Percentiles rank a stretch among this genome's conserved stretches.
These are phyloP conservation scores for Lochmaea crataegi DNA, from an alignment of 2,888 invertebrate genomes.

Conservation along the genomic window DNA sequence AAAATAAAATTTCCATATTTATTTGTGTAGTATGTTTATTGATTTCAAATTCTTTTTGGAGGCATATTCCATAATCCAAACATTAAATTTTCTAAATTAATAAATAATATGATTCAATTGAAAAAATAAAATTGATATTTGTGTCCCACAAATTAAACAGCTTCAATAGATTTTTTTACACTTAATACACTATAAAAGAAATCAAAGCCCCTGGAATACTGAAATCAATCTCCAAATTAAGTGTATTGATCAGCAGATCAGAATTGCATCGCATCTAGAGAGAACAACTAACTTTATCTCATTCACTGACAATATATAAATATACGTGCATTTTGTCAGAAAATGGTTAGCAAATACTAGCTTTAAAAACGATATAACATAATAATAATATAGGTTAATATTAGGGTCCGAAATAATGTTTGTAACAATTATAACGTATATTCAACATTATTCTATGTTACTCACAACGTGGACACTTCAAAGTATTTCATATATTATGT, in stretches of 20 bases:
- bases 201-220: slow-evolving; percentile 59
- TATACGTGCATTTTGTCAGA: slow-evolving; percentile 48
- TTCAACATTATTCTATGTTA: slow-evolving; percentile 41
- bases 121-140: slow-evolving; percentile 25
- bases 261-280: slow-evolving; percentile 61
- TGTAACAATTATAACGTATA: slow-evolving; percentile 40
- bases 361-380: slow-evolving; percentile 44
- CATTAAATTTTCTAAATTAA: slow-evolving; percentile 15
- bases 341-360: slow-evolving; percentile 49
- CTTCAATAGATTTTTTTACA: slow-evolving; percentile 28
- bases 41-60: slow-evolving; percentile 63
- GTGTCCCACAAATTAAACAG: slow-evolving; percentile 28
- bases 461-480: slow-evolving; percentile 40
- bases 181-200: slow-evolving; percentile 27
- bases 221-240: slow-evolving; percentile 64
- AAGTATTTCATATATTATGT: slow-evolving; percentile 40
- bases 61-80: slow-evolving; percentile 43
- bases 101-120: neutral
- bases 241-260: slow-evolving; percentile 62
- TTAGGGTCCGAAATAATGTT: slow-evolving; percentile 47
- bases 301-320: slow-evolving; percentile 50
- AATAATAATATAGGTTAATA: slow-evolving; percentile 43
- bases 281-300: slow-evolving; percentile 55
- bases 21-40: slow-evolving; percentile 59
- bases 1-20: neutral